These are phyloP conservation scores for Trematomus loennbergii DNA, from an alignment of 2,113 vertebrate species.

Conservation along the genomic window DNA sequence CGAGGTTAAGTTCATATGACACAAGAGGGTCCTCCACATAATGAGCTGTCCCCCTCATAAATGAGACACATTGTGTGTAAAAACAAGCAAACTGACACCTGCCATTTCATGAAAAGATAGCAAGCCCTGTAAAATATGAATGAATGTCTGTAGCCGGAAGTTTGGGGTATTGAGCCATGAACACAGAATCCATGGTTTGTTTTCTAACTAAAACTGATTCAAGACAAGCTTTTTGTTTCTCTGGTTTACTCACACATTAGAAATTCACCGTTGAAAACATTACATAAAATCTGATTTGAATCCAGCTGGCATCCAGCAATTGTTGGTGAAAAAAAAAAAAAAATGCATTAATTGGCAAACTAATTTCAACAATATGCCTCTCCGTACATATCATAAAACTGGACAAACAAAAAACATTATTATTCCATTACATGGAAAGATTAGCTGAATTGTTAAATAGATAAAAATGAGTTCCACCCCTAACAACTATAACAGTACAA, in stretches of 20 bases:
- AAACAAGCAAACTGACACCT: background rate
- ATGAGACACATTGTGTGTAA: background rate
- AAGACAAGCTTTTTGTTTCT: no score
- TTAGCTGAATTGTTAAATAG: no score
- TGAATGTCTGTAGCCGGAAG: background rate
- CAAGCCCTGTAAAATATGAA: background rate
- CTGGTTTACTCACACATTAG: no score
- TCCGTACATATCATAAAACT: no score
- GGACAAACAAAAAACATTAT: no score
- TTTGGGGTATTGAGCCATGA: background rate
- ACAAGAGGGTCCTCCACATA: conserved; percentile 21
- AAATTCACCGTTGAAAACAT: no score
- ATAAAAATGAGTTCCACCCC: no score
- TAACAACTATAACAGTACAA: no score
- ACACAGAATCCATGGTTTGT: background rate
- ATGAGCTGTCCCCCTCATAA: conserved; percentile 34
- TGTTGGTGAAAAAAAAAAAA: no score
- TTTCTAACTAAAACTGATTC: background rate
- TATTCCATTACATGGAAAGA: no score
- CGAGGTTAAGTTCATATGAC: conserved; percentile 21
- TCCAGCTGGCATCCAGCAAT: no score
- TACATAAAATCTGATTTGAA: no score
- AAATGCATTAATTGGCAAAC: background rate
- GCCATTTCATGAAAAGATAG: conserved; percentile 10
- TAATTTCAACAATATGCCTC: background rate